A percentile compares a stretch with the other conserved stretches of the same genome.
Conservation (phyloP, 2,113 vertebrate species). For the Myanophis thanlyinensis region DNA sequence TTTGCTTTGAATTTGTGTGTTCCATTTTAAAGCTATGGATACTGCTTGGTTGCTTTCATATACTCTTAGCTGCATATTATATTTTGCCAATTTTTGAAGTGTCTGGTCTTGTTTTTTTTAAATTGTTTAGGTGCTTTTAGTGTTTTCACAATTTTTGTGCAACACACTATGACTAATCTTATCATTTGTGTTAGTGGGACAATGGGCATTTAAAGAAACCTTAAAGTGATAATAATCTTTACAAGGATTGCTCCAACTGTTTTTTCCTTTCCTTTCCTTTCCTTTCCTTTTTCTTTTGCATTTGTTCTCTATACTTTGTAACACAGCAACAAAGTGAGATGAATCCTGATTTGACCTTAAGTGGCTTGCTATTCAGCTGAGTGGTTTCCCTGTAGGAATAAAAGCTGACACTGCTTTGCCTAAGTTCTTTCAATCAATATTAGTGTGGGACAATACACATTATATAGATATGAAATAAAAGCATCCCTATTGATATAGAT, state of each 20-base stretch:
- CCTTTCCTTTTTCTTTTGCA: neutral
- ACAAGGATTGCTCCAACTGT: slow-evolving; percentile 8
- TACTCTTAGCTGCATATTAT: neutral
- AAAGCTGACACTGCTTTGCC: slow-evolving; percentile 64
- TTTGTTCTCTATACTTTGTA: slow-evolving; percentile 37
- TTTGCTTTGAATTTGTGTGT: neutral
- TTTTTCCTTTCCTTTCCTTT: neutral
- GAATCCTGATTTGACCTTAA: slow-evolving; percentile 77
- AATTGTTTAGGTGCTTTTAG: neutral
- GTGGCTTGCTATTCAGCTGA: slow-evolving; percentile 73
- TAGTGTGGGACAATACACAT: slow-evolving; percentile 73
- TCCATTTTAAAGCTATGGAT: neutral
- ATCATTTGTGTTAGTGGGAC: neutral
- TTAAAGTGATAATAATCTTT: neutral
- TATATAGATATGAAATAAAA: slow-evolving; percentile 68
- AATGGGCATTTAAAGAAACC: neutral
- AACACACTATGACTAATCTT: neutral
- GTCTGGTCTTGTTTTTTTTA: neutral
- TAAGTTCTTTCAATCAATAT: slow-evolving; percentile 76
- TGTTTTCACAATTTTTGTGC: neutral
- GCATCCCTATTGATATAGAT: slow-evolving; percentile 56
- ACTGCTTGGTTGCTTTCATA: neutral
- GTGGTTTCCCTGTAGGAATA: slow-evolving; percentile 76
- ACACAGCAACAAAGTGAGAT: slow-evolving; percentile 25
- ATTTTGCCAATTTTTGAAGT: neutral